Conservation (phyloP, 2,113 vertebrate genomes). For the Pelecanoides urinatrix region DNA sequence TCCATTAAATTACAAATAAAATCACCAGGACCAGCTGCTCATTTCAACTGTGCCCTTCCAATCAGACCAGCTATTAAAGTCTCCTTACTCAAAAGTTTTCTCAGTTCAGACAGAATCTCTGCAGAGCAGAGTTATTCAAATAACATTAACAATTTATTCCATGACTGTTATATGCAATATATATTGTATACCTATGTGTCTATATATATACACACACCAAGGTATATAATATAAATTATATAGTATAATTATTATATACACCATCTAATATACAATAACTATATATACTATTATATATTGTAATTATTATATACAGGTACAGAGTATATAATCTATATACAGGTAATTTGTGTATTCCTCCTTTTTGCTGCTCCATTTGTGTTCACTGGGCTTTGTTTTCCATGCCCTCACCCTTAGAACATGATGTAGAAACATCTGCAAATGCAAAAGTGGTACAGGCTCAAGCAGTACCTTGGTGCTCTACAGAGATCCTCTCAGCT, state of each 20-base stretch:
- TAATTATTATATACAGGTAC: neutral
- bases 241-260: neutral
- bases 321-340: neutral
- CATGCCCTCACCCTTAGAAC: neutral
- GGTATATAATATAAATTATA: neutral
- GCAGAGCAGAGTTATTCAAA: neutral
- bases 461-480: neutral
- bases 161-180: neutral
- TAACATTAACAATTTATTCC: neutral
- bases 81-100: neutral
- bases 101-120: conserved; percentile 11
- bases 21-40: conserved; percentile 13
- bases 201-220: neutral
- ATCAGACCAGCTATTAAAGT: neutral
- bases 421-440: neutral
- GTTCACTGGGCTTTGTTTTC: neutral
- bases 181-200: neutral
- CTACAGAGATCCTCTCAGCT: neutral
- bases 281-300: neutral
- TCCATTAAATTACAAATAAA: conserved; percentile 52
- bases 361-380: neutral
- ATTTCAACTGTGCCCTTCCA: conserved; percentile 14
- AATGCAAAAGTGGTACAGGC: neutral
- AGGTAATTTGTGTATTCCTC: neutral
- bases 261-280: neutral